phyloP scores from a whole-genome alignment of 2,888 invertebrate species.

The Thereva nobilitata region DNA sequence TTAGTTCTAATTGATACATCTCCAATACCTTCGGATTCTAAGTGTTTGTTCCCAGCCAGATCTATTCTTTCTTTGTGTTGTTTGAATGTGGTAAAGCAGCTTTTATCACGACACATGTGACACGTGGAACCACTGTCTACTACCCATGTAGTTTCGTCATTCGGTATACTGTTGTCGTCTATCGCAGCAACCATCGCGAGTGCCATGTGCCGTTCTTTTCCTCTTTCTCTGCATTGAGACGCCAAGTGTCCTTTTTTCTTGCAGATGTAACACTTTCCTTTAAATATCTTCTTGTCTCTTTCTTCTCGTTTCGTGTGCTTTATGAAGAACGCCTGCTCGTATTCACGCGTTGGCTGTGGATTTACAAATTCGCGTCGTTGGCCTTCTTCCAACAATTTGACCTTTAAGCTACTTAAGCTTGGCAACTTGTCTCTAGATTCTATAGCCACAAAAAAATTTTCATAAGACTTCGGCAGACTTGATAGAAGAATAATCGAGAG shows the following conservation, averaged over 20 bases:
- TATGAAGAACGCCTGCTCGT: conserved; percentile 32
- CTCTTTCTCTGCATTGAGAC: too few species aligned
- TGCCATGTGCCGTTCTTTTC: background rate
- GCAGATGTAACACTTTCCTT: conserved; percentile 31
- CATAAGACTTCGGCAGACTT: conserved; percentile 39
- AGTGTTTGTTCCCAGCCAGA: conserved; percentile 8
- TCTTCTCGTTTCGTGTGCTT: conserved; percentile 1
- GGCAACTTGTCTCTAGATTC: conserved; percentile 41
- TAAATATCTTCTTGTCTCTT: background rate
- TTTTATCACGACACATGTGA: conserved; percentile 3
- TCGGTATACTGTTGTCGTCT: too few species aligned
- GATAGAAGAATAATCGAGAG: conserved; percentile 41
- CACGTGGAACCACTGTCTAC: conserved; percentile 12
- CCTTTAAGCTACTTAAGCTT: conserved; percentile 20
- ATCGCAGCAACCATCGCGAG: too few species aligned
- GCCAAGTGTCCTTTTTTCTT: conserved; percentile 34
- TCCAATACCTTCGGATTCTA: conserved; percentile 20
- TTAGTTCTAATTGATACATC: conserved; percentile 12
- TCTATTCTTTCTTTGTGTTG: conserved; percentile 1
- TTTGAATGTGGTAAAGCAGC: background rate
- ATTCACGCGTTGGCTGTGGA: background rate
- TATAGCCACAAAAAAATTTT: conserved; percentile 42
- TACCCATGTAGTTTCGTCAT: background rate
- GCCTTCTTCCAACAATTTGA: conserved; percentile 37
- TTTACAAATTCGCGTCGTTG: conserved; percentile 22